Conservation (phyloP, 2,113 vertebrate genomes). For the Zingel zingel region DNA sequence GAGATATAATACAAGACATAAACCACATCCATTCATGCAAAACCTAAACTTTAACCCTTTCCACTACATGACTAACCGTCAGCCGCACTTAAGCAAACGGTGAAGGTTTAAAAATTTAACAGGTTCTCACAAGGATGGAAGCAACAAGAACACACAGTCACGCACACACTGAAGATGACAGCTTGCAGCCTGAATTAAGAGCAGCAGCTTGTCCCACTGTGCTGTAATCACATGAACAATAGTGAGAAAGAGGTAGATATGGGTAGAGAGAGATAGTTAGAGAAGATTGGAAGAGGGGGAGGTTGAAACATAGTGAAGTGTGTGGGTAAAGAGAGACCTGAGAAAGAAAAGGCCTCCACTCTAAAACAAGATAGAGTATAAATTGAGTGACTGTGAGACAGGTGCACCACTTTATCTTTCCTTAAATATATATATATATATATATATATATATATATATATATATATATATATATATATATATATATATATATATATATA, state of each 20-base stretch:
- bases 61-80: not conserved
- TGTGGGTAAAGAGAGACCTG: constrained; percentile 14
- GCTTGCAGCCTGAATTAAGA: constrained; percentile 60
- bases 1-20: not conserved
- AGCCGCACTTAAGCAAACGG: not conserved
- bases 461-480: too few species aligned
- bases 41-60: fast-evolving
- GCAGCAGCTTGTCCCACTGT: constrained; percentile 49
- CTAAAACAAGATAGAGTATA: constrained; percentile 15
- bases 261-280: constrained; percentile 6
- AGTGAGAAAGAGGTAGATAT: constrained; percentile 9
- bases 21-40: not conserved
- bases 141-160: constrained; percentile 1
- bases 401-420: constrained; percentile 33
- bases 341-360: constrained; percentile 7
- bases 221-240: constrained; percentile 63
- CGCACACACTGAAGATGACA: constrained; percentile 29
- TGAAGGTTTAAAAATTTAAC: not conserved
- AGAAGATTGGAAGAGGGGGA: constrained; percentile 19
- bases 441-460: too few species aligned
- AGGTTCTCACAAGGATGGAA: not conserved
- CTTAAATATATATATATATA: not conserved
- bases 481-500: too few species aligned
- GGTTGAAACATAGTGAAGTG: constrained; percentile 19
- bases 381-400: constrained; percentile 41